phyloP scores from a whole-genome alignment of 2,113 vertebrate genomes.

The Platysternon megacephalum region DNA sequence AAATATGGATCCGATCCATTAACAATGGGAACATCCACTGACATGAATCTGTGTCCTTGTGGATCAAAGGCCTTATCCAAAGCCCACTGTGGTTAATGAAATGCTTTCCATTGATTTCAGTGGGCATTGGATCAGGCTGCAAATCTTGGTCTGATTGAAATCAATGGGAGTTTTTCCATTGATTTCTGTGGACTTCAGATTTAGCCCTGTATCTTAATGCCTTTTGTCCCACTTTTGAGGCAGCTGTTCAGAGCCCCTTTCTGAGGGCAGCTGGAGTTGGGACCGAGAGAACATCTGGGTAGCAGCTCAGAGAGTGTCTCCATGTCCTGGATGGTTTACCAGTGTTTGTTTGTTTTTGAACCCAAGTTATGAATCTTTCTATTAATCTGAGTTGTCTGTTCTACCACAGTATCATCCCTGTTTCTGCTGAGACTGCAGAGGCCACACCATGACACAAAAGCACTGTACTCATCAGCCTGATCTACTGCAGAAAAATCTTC shows the following conservation, averaged over 20 bases:
- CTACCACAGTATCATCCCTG: not conserved
- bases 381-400: not conserved
- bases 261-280: not conserved
- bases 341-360: not conserved
- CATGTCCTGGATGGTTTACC: not conserved
- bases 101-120: not conserved
- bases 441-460: not conserved
- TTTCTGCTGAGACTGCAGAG: not conserved
- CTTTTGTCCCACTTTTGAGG: not conserved
- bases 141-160: not conserved
- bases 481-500: not conserved
- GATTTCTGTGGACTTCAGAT: not conserved
- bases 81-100: not conserved
- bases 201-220: rapidly evolving
- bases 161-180: not conserved
- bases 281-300: not conserved
- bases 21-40: rapidly evolving
- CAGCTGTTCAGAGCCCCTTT: not conserved
- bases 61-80: not conserved
- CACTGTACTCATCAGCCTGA: not conserved
- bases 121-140: not conserved
- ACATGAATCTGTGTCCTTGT: rapidly evolving
- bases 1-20: not conserved
- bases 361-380: not conserved
- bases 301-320: not conserved